Conservation (phyloP, 1,140 invertebrate species). For the Xylocopa sonorina region DNA sequence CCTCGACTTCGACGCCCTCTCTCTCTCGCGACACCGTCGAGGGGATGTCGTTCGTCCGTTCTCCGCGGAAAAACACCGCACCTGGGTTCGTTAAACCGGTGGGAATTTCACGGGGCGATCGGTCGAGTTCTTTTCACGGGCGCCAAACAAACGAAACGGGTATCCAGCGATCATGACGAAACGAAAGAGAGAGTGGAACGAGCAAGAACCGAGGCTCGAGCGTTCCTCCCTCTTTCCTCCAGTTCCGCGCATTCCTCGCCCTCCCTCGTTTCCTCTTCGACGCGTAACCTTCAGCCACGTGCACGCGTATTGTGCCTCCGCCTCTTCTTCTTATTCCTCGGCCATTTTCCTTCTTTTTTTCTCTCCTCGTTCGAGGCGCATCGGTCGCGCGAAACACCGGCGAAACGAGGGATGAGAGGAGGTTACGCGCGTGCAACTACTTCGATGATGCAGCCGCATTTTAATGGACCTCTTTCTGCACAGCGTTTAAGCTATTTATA, state of each 20-base stretch:
- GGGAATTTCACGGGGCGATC: neutral
- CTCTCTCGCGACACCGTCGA: slow-evolving; percentile 4
- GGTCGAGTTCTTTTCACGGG: neutral
- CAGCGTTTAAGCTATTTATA: slow-evolving; percentile 23
- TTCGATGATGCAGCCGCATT: slow-evolving; percentile 30
- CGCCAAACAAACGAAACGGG: neutral
- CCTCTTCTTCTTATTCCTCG: no score
- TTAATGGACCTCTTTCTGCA: slow-evolving; percentile 13
- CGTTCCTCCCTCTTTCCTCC: slow-evolving; percentile 33
- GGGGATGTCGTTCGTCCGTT: neutral
- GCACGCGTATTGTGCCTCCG: slow-evolving; percentile 30
- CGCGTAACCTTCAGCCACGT: slow-evolving; percentile 54
- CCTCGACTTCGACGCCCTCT: slow-evolving; percentile 33
- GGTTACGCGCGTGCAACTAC: slow-evolving; percentile 40
- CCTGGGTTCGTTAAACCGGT: slow-evolving; percentile 21
- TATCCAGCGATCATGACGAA: neutral
- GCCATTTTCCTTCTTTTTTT: no score
- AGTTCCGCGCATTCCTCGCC: slow-evolving; percentile 56
- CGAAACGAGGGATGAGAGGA: neutral
- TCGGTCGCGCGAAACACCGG: slow-evolving; percentile 14
- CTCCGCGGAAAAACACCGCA: neutral
- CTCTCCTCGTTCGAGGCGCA: slow-evolving; percentile 41
- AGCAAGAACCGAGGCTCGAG: neutral
- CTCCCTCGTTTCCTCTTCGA: slow-evolving; percentile 38
- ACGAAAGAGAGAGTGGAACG: neutral